Percentiles rank a stretch among this genome's conserved stretches.
Conservation (phyloP, 2,113 vertebrate species). For the Trichomycterus rosablanca region DNA sequence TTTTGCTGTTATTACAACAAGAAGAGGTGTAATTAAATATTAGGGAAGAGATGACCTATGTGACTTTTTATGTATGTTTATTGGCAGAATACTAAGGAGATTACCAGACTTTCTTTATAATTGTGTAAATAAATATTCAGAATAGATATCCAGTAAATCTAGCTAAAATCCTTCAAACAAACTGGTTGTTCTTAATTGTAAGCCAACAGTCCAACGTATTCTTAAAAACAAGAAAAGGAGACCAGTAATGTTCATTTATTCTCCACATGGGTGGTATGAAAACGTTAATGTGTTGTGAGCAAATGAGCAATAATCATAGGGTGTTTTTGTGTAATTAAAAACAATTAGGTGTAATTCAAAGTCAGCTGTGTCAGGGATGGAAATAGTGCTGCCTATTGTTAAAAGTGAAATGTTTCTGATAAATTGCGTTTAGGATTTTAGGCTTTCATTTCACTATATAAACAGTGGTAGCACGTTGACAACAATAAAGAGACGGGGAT, state of each 20-base stretch:
- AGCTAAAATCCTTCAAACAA: conserved; percentile 49
- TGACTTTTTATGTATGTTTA: no score
- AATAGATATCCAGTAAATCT: no score
- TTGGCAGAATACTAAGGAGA: no score
- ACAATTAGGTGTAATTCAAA: conserved; percentile 58
- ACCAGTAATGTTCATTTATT: conserved; percentile 51
- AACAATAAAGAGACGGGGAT: conserved; percentile 1
- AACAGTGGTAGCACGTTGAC: conserved; percentile 34
- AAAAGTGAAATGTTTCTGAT: conserved; percentile 38
- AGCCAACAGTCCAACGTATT: conserved; percentile 50
- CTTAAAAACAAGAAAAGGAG: conserved; percentile 60
- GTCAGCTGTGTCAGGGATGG: conserved; percentile 38
- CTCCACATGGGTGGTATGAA: conserved; percentile 51
- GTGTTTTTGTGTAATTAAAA: conserved; percentile 56
- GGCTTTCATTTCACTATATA: conserved; percentile 1
- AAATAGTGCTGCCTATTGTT: conserved; percentile 35
- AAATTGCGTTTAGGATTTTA: conserved; percentile 36
- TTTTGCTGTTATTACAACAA: no score
- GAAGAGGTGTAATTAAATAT: no score
- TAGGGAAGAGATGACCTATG: no score
- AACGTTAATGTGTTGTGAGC: conserved; percentile 53
- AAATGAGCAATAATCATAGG: conserved; percentile 58
- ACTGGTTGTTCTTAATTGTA: conserved; percentile 48
- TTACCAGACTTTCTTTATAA: no score
- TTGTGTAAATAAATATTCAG: no score